Base-by-base conservation (phyloP, 2,113 vertebrate genomes). In the Coregonus clupeaformis region DNA sequence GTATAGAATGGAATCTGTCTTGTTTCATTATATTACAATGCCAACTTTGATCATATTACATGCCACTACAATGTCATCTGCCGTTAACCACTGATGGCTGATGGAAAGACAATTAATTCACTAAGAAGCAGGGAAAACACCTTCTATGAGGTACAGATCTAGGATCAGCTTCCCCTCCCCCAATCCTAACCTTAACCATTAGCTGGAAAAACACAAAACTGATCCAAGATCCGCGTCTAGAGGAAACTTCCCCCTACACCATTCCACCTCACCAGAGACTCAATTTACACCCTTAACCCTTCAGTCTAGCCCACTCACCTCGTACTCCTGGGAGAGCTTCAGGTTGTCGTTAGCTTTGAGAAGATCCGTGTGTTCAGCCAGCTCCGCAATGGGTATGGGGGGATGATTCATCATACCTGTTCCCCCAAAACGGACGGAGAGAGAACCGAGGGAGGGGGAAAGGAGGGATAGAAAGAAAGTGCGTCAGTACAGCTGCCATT, bases 321-420 rank as follows among this genome's bases (percentile, higher is more conserved):
- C 97, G 2, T 98, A 99, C 85, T 99, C 97, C 90, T 99, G 97
- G 62, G 97, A 98, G 73, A 99, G 94, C 88, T 98, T 98, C 77
- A 99, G 94, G 92, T 98, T 98, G 94, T 99, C 97, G 14, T 99
- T 99, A 88, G 97, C 97, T 85, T 98, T 98, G 73, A 99, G 95
- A 69, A 96, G 94, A 71, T 99, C 97, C 0, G 96, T 98, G 93
- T 99, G 97, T 84, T 99, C 97, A 0, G 95, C 94, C 91, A 99
- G 94, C 89, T 99, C 97, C 0, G 95, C 87, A 82, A 99, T 95
- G 0, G 97, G 95, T 80, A 99, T 97, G 1, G 98, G 97, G 0
- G 98, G 98, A 88, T 98, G 97, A 92, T 94, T 99, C 88, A 98
- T 95, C 97, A 98, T 98, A 84, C 97, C 97, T 98, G 91, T 9